Base-by-base conservation (phyloP, 2,888 invertebrate species). In the Agrilus cyanescens region DNA sequence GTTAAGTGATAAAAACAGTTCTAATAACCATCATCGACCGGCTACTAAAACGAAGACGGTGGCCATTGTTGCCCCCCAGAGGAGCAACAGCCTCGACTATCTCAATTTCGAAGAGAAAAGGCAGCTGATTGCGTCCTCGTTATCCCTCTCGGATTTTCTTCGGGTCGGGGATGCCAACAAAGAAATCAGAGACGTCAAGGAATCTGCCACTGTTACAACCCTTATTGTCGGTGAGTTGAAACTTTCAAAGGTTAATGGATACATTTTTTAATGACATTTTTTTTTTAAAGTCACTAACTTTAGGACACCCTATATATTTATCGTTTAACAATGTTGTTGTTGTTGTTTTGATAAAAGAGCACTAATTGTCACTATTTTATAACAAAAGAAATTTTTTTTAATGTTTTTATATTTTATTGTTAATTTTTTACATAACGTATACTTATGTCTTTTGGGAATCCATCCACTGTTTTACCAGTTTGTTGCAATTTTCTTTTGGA, bases 51-150 rank as follows among this genome's bases (percentile, higher is more conserved):
- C 60, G 57, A 78, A 78, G 53, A 76, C 75, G 13, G 78, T 79
- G 45, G 78, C 80, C 40, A 80, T 81, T 20, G 79, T 80, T 25
- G 74, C 76, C 25, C 82, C 81, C 1, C 82, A 82, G 57, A 69
- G 85, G 58, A 86, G 86, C 70, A 85, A 80, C 67, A 86, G 86
- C 61, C 75, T 88, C 72, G 88, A 88, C 73, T 85, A 86, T 70
- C 75, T 90, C 44, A 89, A 90, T 71, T 90, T 90, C 66, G 88
- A 89, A 69, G 89, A 90, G 73, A 88, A 88, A 66, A 74, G 89
- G 57, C 86, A 88, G 68, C 71, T 90, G 61, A 90, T 90, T 53
- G 89, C 89, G 37, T 88, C 88, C 50, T 87, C 88, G 40, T 67
- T 90, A 61, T 88, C 88, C 50, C 72, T 90, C 47, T 86, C 87